phyloP scores from a whole-genome alignment of 92 coral and sea anemone genomes.

The Diadumene lineata region DNA sequence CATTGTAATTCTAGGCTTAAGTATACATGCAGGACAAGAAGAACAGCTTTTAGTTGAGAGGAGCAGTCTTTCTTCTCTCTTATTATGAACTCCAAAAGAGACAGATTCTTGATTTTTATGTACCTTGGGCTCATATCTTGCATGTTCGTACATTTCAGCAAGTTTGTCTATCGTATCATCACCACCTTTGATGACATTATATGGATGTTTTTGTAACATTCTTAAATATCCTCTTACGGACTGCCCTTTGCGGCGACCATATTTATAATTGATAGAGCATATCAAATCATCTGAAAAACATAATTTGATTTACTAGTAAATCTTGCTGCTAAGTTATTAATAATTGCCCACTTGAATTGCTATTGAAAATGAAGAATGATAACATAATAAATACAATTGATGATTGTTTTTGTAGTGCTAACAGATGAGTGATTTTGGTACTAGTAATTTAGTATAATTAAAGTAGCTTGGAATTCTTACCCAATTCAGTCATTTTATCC shows the following conservation, averaged over 20 bases:
- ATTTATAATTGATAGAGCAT: slow-evolving; percentile 80
- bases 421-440: too few species aligned
- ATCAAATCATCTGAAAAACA: slow-evolving; percentile 79
- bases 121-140: slow-evolving; percentile 92
- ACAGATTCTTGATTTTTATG: background rate
- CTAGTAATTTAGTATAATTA: too few species aligned
- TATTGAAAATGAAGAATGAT: too few species aligned
- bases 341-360: too few species aligned
- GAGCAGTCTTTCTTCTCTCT: background rate
- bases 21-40: too few species aligned
- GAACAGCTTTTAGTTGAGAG: too few species aligned
- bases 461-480: slow-evolving; percentile 46
- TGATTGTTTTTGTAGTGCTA: too few species aligned
- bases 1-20: too few species aligned
- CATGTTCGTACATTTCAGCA: slow-evolving; percentile 93
- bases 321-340: too few species aligned
- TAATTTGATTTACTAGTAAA: too few species aligned
- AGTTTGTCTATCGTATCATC: slow-evolving; percentile 87
- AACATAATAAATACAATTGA: too few species aligned
- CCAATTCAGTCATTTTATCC: slow-evolving; percentile 93
- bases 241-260: slow-evolving; percentile 87
- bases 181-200: slow-evolving; percentile 72
- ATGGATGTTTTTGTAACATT: slow-evolving; percentile 76
- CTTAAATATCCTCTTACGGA: slow-evolving; percentile 84
- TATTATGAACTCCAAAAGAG: background rate